Base-by-base conservation (phyloP, 2,797 vertebrate genomes). In the Lagocephalus sceleratus region DNA sequence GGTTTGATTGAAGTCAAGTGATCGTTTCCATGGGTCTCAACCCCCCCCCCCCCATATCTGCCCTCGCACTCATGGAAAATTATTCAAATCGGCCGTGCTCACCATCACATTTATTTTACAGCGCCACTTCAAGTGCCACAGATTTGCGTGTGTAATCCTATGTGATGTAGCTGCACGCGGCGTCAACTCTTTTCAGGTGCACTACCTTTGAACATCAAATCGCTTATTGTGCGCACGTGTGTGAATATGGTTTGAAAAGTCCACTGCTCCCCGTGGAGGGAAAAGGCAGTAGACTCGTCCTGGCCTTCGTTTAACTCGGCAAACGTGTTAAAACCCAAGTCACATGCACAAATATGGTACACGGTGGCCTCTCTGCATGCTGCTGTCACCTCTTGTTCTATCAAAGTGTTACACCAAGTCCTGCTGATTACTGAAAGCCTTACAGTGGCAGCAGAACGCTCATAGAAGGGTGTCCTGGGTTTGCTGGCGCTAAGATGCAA, bases 31-130 rank as follows among this genome's bases (percentile, higher is more conserved):
- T 78, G 55, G 57, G 47, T 73, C 65, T 66, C 52, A 25, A 73
- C 66, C 63, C 60, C 66, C 57, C 49, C 54, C 44, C 56, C 66
- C 35, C 53, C 73, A 44, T 77, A 78, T 79, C 77, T 68, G 59
- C 55, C 59, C 69, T 61, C 16, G 48, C 76, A 67, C 80, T 75
- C 66, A 14, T 52, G 52, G 50, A 83, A 35, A 84, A 83, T 85
- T 87, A 90, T 91, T 87, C 62, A 88, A 88, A 89, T 83, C 56
- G 76, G 55, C 64, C 4, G 2, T 41, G 60, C 76, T 80, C 46
- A 44, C 70, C 54, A 42, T 60, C 60, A 41, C 57, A 68, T 85
- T 76, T 75, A 76, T 89, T 89, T 87, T 75, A 78, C 76, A 72
- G 76, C 73, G 23, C 75, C 71, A 85, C 78, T 84, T 82, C 75